phyloP scores from a whole-genome alignment of 2,113 vertebrate genomes.

The Rattus rattus region DNA sequence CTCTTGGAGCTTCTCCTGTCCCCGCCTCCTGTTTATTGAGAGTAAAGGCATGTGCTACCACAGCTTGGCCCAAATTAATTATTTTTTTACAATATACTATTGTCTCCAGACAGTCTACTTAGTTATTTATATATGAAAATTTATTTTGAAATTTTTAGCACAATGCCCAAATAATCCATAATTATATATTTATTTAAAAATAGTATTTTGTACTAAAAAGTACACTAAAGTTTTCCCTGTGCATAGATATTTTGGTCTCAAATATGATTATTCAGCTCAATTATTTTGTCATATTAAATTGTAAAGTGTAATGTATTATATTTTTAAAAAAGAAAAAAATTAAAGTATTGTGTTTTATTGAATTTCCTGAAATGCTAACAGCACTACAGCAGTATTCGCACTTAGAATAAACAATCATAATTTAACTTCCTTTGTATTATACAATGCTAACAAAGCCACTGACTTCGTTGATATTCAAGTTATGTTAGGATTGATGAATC shows the following conservation, averaged over 20 bases:
- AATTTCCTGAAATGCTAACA: background rate
- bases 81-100: background rate
- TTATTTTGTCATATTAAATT: background rate
- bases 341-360: background rate
- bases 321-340: background rate
- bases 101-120: background rate
- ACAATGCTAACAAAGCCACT: background rate
- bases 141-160: background rate
- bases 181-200: background rate
- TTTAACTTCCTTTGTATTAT: background rate
- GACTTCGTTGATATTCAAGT: background rate
- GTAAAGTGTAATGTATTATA: background rate
- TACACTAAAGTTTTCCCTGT: background rate
- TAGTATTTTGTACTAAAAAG: background rate
- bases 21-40: background rate
- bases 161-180: background rate
- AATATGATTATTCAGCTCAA: background rate
- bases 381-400: background rate
- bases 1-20: background rate
- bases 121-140: background rate
- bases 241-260: background rate
- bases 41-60: background rate
- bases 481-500: background rate
- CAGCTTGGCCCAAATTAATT: background rate
- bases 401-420: background rate